Evolutionary conservation across 2,113 vertebrate genomes (phyloP).

Genomic region (Microcebus lehilahytsara): DNA sequence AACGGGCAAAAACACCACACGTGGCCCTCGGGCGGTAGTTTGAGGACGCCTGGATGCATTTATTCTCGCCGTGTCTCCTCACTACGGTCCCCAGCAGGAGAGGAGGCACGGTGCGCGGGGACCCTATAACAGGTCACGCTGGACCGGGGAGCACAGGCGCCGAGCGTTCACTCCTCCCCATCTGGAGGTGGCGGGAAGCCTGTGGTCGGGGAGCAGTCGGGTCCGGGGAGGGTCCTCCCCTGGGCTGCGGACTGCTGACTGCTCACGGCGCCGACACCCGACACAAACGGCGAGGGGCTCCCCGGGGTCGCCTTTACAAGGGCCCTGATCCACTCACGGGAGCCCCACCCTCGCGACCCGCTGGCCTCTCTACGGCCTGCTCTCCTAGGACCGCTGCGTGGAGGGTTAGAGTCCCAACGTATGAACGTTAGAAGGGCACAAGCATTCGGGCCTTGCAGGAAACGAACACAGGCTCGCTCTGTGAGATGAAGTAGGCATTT

Average conservation of each 20-base stretch:
- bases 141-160: too few relatives aligned
- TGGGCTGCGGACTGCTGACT: not conserved
- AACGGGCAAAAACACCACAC: too few relatives aligned
- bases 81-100: not conserved
- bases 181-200: not conserved
- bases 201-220: not conserved
- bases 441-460: not conserved
- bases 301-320: not conserved
- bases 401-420: not conserved
- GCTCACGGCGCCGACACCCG: accelerated
- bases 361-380: not conserved
- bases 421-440: not conserved
- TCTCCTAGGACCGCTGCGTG: not conserved
- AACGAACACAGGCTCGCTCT: not conserved
- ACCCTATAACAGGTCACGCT: not conserved
- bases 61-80: not conserved
- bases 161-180: not conserved
- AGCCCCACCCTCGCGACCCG: not conserved
- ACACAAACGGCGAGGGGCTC: not conserved
- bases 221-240: not conserved
- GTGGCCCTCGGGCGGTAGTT: too few relatives aligned
- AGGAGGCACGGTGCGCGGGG: not conserved
- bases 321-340: too few relatives aligned
- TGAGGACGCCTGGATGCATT: too few relatives aligned
- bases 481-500: not conserved